phyloP scores from a whole-genome alignment of 2,797 vertebrate genomes.

The Remorina albescens region DNA sequence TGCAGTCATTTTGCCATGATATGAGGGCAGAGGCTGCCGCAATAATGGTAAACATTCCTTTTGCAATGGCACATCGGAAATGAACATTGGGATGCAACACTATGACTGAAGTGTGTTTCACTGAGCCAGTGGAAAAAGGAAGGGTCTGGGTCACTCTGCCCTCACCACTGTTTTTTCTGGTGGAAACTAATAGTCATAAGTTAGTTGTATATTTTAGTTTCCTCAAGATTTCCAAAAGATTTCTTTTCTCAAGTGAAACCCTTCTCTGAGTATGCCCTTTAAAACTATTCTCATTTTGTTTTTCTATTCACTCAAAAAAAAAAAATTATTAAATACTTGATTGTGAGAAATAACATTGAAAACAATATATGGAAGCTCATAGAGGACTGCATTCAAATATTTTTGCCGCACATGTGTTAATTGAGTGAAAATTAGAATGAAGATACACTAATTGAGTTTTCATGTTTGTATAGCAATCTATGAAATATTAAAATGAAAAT shows the following conservation, averaged over 20 bases:
- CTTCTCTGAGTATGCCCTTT: not conserved
- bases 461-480: too few relatives aligned
- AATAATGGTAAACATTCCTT: conserved; percentile 11
- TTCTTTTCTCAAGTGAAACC: too few relatives aligned
- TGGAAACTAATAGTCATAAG: too few relatives aligned
- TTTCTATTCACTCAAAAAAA: too few relatives aligned
- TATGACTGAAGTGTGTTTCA: conserved; percentile 18
- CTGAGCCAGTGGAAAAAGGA: conserved; percentile 13
- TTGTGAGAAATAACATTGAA: not conserved
- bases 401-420: too few relatives aligned
- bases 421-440: too few relatives aligned
- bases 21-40: conserved; percentile 15
- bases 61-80: conserved; percentile 3
- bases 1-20: conserved; percentile 22
- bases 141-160: conserved; percentile 43
- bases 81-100: conserved; percentile 1
- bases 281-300: not conserved
- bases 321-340: not conserved
- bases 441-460: too few relatives aligned
- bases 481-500: too few relatives aligned
- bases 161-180: conserved; percentile 36
- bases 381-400: too few relatives aligned
- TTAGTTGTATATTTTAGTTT: conserved; percentile 21
- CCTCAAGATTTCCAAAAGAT: too few relatives aligned
- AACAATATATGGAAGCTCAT: not conserved